Evolutionary conservation across 2,113 vertebrate species (phyloP), one percentile per base, ranked within the genome.

Genomic region (Monarcha castaneiventris): DNA sequence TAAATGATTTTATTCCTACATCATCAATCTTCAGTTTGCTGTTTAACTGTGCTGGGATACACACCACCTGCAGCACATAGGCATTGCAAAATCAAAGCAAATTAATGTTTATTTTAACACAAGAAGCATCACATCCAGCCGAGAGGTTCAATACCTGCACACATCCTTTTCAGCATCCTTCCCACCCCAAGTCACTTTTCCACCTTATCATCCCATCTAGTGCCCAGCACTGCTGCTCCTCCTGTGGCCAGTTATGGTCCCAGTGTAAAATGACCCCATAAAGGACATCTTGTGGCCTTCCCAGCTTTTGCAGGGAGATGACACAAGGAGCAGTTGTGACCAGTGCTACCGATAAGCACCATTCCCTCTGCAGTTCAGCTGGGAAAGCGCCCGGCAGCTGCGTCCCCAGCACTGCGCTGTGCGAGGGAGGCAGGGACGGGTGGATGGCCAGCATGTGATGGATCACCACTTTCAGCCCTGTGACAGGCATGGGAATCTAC

Each of bases 351-450:
- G 1, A 0, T 33, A 68, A 68, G 0, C 21, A 7, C 30, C 21
- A 25, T 16, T 81, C 19, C 51, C 76, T 77, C 48, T 59, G 39
- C 78, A 67, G 35, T 20, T 54, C 35, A 48, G 23, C 39, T 16
- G 49, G 69, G 51, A 74, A 74, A 81, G 25, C 0, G 0, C 37
- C 19, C 0, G 0, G 69, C 56, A 84, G 81, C 43, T 4, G 1
- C 3, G 0, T 32, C 44, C 39, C 32, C 58, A 83, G 44, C 3
- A 0, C 51, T 5, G 27, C 0, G 0, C 66, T 6, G 1, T 23
- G 48, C 2, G 3, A 72, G 15, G 18, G 44, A 69, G 16, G 26
- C 22, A 64, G 9, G 30, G 26, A 30, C 6, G 22, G 30, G 29
- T 26, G 25, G 20, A 43, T 19, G 76, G 43, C 33, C 7, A 3